Conservation (phyloP, 2,113 vertebrate species). For the Vombatus ursinus region DNA sequence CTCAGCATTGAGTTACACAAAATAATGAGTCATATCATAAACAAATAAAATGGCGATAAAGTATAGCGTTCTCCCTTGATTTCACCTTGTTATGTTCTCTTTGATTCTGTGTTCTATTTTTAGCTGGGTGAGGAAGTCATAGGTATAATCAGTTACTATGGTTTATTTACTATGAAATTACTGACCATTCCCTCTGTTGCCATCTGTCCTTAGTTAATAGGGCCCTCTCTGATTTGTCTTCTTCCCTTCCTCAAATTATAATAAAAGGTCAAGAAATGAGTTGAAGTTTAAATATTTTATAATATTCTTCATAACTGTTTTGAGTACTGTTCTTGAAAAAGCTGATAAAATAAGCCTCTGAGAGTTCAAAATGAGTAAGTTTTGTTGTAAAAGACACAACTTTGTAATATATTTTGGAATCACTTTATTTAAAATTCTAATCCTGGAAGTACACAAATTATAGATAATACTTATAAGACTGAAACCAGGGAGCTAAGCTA, state of each 20-base stretch:
- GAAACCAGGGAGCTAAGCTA: background rate
- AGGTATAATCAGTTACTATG: constrained; percentile 62
- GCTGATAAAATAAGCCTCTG: background rate
- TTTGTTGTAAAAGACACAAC: background rate
- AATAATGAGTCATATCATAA: background rate
- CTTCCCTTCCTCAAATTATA: background rate
- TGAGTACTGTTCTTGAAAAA: background rate
- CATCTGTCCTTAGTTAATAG: background rate
- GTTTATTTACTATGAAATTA: constrained; percentile 69
- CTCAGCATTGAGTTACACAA: background rate
- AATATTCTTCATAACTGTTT: background rate
- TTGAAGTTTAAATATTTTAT: background rate
- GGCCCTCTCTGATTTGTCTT: background rate
- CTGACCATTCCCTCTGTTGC: constrained; percentile 37
- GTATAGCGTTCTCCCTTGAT: background rate
- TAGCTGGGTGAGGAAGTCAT: constrained; percentile 25
- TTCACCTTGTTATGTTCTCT: constrained; percentile 5
- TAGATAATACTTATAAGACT: background rate
- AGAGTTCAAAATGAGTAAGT: background rate
- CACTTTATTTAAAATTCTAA: background rate
- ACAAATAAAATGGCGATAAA: background rate
- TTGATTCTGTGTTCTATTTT: constrained; percentile 58
- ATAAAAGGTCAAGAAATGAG: background rate
- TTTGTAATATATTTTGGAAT: background rate
- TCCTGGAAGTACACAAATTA: background rate